Evolutionary conservation across 1,140 invertebrate genomes (phyloP).

Genomic region (Brachionus asplanchnoidis): DNA sequence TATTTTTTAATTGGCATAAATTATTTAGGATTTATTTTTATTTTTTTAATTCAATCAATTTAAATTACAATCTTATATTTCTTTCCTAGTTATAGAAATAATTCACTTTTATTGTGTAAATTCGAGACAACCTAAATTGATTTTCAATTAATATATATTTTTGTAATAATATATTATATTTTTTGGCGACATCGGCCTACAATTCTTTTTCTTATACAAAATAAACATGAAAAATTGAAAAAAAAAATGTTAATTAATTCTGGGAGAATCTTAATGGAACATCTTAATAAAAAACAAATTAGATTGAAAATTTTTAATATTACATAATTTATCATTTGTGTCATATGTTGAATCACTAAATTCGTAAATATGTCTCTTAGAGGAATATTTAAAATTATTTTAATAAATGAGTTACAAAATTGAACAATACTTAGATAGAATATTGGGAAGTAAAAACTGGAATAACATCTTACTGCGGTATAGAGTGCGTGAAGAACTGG

Average conservation of each 20-base stretch:
- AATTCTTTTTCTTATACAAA: not conserved
- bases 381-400: not conserved
- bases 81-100: too few species aligned
- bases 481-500: not conserved
- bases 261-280: not conserved
- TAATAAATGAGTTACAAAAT: conserved; percentile 3
- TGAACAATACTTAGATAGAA: conserved; percentile 8
- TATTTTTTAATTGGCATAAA: too few species aligned
- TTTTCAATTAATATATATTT: too few species aligned
- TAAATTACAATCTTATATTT: too few species aligned
- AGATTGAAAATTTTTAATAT: not conserved
- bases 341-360: not conserved
- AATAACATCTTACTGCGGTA: not conserved
- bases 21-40: too few species aligned
- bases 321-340: conserved; percentile 11
- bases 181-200: too few species aligned
- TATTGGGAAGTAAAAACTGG: not conserved
- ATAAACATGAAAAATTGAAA: not conserved
- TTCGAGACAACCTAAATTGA: too few species aligned
- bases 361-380: conserved; percentile 2
- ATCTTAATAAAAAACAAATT: not conserved
- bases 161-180: too few species aligned
- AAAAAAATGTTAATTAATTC: not conserved
- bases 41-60: too few species aligned
- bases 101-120: too few species aligned